A percentile compares a stretch with the other conserved stretches of the same genome.
Conservation (phyloP, 2,797 vertebrate genomes). For the Podarcis siculus region DNA sequence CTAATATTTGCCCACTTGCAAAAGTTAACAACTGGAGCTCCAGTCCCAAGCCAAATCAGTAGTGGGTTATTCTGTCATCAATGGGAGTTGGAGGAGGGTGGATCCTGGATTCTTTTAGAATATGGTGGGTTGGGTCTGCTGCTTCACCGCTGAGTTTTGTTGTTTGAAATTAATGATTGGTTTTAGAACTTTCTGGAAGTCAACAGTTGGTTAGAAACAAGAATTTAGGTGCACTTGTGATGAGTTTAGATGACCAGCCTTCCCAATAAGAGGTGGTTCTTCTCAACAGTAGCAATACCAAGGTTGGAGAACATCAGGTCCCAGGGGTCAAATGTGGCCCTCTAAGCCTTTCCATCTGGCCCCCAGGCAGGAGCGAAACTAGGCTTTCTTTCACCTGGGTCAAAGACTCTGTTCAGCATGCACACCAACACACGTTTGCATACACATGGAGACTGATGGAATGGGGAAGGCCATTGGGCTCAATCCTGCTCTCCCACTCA, state of each 20-base stretch:
- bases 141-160: not conserved
- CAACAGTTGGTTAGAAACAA: not conserved
- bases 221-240: not conserved
- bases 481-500: too few relatives aligned
- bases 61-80: not conserved
- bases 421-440: too few relatives aligned
- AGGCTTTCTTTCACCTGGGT: too few relatives aligned
- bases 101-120: not conserved
- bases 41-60: not conserved
- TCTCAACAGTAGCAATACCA: not conserved
- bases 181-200: not conserved
- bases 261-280: not conserved
- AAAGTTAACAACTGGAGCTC: constrained; percentile 40
- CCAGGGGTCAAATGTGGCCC: too few relatives aligned
- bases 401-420: too few relatives aligned
- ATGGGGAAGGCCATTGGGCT: too few relatives aligned
- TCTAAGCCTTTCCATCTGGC: too few relatives aligned
- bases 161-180: not conserved
- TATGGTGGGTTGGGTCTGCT: not conserved
- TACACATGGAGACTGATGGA: too few relatives aligned
- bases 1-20: constrained; percentile 40
- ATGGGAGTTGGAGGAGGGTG: not conserved
- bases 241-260: not conserved
- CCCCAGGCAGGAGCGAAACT: too few relatives aligned
- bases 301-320: too few relatives aligned